Percentiles rank a stretch among this genome's conserved stretches.
phyloP scores from a whole-genome alignment of 2,888 invertebrate genomes.

The Catocala fraxini region DNA sequence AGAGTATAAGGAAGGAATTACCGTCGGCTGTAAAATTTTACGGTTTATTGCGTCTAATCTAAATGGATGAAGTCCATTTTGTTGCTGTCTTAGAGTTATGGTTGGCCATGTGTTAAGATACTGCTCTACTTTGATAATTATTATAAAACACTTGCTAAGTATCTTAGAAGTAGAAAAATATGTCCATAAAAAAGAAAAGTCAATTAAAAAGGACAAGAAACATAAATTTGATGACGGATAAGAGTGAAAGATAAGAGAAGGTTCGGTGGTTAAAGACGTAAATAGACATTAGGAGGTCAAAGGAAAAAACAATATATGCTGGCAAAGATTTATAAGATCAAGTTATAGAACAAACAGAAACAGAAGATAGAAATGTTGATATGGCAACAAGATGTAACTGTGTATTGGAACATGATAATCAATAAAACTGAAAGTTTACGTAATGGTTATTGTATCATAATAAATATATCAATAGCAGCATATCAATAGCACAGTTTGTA shows the following conservation, averaged over 20 bases:
- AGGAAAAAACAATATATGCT: conserved; percentile 29
- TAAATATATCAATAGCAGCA: too few relatives aligned
- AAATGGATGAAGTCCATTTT: conserved; percentile 51
- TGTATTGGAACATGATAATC: conserved; percentile 46
- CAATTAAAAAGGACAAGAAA: conserved; percentile 9
- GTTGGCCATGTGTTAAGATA: conserved; percentile 36
- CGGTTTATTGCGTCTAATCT: conserved; percentile 54
- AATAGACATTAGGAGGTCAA: conserved; percentile 24
- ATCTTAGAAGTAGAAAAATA: conserved; percentile 6
- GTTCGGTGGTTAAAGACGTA: conserved; percentile 18
- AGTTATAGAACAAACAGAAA: conserved; percentile 12
- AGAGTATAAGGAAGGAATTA: conserved; percentile 32
- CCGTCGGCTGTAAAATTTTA: conserved; percentile 50
- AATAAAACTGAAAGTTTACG: conserved; percentile 47
- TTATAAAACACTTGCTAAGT: conserved; percentile 18
- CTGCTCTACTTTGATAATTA: conserved; percentile 29
- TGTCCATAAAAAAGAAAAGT: conserved; percentile 12
- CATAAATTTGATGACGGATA: conserved; percentile 33
- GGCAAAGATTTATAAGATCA: conserved; percentile 32
- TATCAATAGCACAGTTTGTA: conserved; percentile 56
- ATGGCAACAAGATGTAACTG: conserved; percentile 25
- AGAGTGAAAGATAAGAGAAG: conserved; percentile 28
- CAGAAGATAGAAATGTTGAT: conserved; percentile 2
- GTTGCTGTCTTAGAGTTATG: conserved; percentile 44
- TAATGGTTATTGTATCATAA: conserved; percentile 49